Base-by-base conservation (phyloP, 2,113 vertebrate species). In the Aegypius monachus region DNA sequence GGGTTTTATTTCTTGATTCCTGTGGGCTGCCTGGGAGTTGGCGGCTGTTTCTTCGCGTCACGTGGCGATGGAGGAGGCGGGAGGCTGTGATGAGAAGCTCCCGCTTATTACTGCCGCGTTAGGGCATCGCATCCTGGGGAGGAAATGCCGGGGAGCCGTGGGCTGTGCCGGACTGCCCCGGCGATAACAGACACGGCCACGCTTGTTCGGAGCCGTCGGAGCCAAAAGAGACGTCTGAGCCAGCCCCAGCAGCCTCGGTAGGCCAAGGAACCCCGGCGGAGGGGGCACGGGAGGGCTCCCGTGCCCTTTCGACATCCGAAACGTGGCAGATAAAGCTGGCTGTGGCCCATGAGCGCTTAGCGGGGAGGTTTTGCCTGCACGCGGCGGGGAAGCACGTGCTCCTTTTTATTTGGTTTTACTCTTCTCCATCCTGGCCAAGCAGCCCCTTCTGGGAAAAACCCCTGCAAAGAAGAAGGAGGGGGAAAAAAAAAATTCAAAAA, bases 21-120 rank as follows among this genome's bases (percentile, higher is more conserved):
- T 40, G 86, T 7, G 38, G 68, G 17, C 20, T 29, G 71, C 48
- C 56, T 52, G 62, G 34, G 50, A 68, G 70, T 20, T 72, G 85
- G 88, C 58, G 63, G 71, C 65, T 63, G 65, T 4, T 61, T 58
- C 75, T 66, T 16, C 21, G 15, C 81, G 40, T 92, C 82, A 77
- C 87, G 62, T 90, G 95, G 88, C 71, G 58, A 3, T 11, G 65
- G 86, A 78, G 92, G 94, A 85, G 93, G 94, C 75, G 62, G 81
- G 87, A 82, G 81, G 15, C 36, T 16, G 72, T 48, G 40, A 7
- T 8, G 92, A 88, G 96, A 90, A 47, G 55, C 79, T 79, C n/a
- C 67, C 7, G 13, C 75, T 59, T 32, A 7, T 71, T 27, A 1
- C 47, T 13, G 27, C 70, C 11, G 26, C n/a, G 10, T 65, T 26